Percentiles rank a stretch among this genome's conserved stretches.
Evolutionary conservation across 2,888 invertebrate species (phyloP).

Genomic region (Chymomyza procnemis): DNA sequence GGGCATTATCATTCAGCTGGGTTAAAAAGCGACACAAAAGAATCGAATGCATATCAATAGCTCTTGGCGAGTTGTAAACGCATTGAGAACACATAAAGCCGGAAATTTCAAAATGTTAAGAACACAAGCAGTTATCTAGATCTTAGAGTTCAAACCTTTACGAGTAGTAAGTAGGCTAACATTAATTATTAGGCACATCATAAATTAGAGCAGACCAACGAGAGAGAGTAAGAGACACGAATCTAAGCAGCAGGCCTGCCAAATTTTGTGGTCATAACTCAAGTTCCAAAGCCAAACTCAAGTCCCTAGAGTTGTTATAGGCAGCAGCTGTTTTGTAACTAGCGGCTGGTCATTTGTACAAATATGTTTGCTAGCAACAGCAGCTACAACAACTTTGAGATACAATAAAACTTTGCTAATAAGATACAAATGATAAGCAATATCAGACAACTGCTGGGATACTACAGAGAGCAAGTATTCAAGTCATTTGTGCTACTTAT

Average conservation of each 20-base stretch:
- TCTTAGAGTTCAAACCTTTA: neutral
- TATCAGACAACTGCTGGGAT: neutral
- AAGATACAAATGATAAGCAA: slow-evolving; percentile 66
- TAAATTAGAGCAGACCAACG: neutral
- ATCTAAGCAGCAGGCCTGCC: neutral
- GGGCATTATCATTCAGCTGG: neutral
- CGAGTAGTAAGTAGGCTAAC: neutral
- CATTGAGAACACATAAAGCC: neutral
- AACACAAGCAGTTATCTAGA: neutral
- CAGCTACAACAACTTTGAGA: slow-evolving; percentile 37
- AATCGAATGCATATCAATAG: slow-evolving; percentile 47
- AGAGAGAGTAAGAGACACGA: too few species aligned
- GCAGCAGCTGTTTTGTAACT: neutral
- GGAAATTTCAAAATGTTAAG: neutral
- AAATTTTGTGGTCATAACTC: neutral
- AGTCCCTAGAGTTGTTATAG: neutral
- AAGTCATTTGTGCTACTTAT: slow-evolving; percentile 48
- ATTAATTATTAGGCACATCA: neutral
- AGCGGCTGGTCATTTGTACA: neutral
- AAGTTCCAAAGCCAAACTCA: neutral
- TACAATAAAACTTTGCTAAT: slow-evolving; percentile 62
- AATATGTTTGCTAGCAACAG: slow-evolving; percentile 22
- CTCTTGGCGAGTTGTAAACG: slow-evolving; percentile 21
- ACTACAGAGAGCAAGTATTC: neutral
- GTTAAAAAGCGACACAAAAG: slow-evolving; percentile 6